Base-by-base conservation (phyloP, 1,140 invertebrate species). In the Pygmarrhopalites habei region DNA sequence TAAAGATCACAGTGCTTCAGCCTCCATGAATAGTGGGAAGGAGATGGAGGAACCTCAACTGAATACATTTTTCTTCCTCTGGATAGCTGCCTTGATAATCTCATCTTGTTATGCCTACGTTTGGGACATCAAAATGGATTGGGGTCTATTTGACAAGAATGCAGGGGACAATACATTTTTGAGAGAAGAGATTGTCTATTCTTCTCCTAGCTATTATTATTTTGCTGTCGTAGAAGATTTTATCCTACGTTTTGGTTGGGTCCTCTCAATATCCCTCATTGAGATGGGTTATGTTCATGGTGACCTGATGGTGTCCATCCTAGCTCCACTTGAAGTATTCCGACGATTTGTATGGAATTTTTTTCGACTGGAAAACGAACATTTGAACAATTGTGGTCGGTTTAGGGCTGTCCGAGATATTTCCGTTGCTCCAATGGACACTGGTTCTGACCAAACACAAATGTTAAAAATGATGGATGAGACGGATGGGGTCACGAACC, bases 371-470 rank as follows among this genome's bases (percentile, higher is more conserved):
- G 97, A 99, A 79, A 99, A 99, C 79, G 97, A 99, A 74, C 97
- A 99, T 82, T 79, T 99, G 5, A 99, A 99, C 78, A 99, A 99
- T 79, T 99, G 95, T 79, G 96, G 96, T 78, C 94, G 98, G 80
- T 99, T 99, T 80, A 81, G 96, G 74, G 96, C 96, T 2, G 96
- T 99, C 0, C 78, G 97, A 23, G 96, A 99, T 76, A 99, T 99
- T 64, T 97, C 92, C 0, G 93, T 99, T 25, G 94, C 93, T 12
- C 96, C 96, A 0, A 85, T 98, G 23, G 92, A 96, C 77, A 89
- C 89, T 57, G n/a, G n/a, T n/a, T 92, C 88, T 3, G 91, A 96
- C 80, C 91, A 95, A 76, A 85, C 83, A 1, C 83, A 90, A 71
- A 90, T 97, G 60, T 77, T 95, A 17, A 82, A 89, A 12, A 95